Conservation (phyloP, 2,113 vertebrate species). For the Pampusana beccarii region DNA sequence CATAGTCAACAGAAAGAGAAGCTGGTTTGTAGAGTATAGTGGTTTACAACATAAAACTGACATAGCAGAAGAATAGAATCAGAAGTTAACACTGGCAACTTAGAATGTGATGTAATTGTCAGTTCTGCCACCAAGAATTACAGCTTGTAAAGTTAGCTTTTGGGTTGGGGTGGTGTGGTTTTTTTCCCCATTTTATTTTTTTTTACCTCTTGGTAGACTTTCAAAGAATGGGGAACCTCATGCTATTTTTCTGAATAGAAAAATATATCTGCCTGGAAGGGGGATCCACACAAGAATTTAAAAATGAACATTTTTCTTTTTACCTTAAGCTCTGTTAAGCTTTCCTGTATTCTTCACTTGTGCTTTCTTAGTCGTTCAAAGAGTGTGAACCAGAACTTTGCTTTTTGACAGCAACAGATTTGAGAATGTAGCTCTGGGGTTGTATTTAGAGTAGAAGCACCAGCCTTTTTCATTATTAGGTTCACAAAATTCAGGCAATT, state of each 20-base stretch:
- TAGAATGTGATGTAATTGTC: neutral
- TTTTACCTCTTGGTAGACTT: neutral
- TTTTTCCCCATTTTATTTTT: neutral
- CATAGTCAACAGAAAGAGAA: neutral
- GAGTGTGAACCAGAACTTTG: neutral
- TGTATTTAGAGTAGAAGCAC: neutral
- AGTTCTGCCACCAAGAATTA: neutral
- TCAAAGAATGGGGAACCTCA: neutral
- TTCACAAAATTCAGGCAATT: neutral
- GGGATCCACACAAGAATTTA: neutral
- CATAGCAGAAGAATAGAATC: neutral
- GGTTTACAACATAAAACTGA: neutral
- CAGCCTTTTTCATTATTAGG: neutral
- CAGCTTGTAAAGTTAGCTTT: neutral
- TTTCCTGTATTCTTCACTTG: neutral
- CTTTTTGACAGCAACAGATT: neutral
- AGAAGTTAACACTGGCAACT: neutral
- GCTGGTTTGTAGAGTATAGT: neutral
- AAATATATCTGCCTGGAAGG: neutral
- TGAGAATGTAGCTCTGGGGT: neutral
- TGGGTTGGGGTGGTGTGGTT: neutral
- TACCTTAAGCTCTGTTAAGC: neutral
- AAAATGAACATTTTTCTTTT: neutral
- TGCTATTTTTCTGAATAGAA: neutral
- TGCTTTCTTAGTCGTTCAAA: neutral